phyloP scores from a whole-genome alignment of 2,888 invertebrate species.

The Geotrupes spiniger region DNA sequence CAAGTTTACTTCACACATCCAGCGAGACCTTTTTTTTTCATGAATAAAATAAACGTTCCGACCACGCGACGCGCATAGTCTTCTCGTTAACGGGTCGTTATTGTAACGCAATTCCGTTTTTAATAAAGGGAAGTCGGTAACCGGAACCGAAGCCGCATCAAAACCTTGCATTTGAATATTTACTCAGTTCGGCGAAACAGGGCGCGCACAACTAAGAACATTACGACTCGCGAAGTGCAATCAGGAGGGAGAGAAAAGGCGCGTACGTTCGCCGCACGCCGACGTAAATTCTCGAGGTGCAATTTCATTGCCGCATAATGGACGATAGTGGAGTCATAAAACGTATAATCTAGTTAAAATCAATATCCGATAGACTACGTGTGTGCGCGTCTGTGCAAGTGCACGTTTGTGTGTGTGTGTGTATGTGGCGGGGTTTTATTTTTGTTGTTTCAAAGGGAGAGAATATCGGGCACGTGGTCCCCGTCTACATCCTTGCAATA shows the following conservation, averaged over 20 bases:
- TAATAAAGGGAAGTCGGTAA: background rate
- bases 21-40: background rate
- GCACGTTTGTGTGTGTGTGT: too few species aligned
- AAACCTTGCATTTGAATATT: background rate
- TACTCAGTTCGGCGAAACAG: background rate
- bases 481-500: constrained; percentile 2
- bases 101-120: constrained; percentile 6
- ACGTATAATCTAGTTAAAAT: constrained; percentile 4
- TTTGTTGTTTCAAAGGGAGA: constrained; percentile 5
- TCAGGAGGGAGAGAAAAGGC: background rate
- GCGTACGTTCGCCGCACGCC: background rate
- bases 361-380: constrained; percentile 6
- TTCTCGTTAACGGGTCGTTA: constrained; percentile 3
- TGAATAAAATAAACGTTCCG: constrained; percentile 6
- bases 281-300: constrained; percentile 1
- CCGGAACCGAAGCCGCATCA: background rate
- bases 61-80: constrained; percentile 1
- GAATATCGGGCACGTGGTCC: background rate
- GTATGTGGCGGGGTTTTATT: background rate
- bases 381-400: too few species aligned
- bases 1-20: too few species aligned
- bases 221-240: background rate
- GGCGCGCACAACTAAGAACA: background rate
- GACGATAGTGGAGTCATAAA: constrained; percentile 5
- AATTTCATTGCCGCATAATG: constrained; percentile 2